Base-by-base conservation (phyloP, 2,888 invertebrate genomes). In the Apodemia duryi region DNA sequence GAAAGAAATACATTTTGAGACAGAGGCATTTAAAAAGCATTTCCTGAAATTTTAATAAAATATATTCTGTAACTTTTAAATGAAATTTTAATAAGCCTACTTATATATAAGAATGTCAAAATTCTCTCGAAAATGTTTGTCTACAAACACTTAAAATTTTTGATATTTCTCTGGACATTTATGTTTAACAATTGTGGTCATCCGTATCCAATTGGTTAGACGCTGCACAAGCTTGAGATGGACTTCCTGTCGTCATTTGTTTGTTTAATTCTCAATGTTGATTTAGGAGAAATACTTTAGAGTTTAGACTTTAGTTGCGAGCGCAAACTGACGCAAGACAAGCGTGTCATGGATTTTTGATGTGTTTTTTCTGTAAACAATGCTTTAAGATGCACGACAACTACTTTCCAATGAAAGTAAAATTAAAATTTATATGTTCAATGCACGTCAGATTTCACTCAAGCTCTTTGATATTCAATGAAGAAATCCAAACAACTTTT, bases 191-290 rank as follows among this genome's bases (percentile, higher is more conserved):
- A 54, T 21, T 54, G 54, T 29, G 7, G 29, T 54, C 54, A 29
- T 28, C 54, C 54, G 28, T 28, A 28, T 9, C 54, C 54, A 54
- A 54, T 54, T 54, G 54, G 28, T 29, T 28, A 11, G 43, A 43
- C 41, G 43, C 43, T 43, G 29, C 72, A 74, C 76, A 78, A 43
- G 43, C 11, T 75, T 81, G 77, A 81, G 77, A 79, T 77, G 75
- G 73, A 80, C 75, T 75, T 79, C 78, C 75, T 77, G 77, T 73
- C 73, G 68, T 70, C 73, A 68, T 71, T 73, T 86, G 84, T 85
- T 87, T 87, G 79, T 82, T 78, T 84, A 83, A 84, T 86, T 81
- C 80, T 74, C 74, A 81, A 82, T 77, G 83, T 85, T 85, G 81
- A 76, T 76, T 77, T 75, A 79, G 77, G 75, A 80, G 80, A 79